Conservation (phyloP, 2,888 invertebrate species). For the Hypolimnas misippus region DNA sequence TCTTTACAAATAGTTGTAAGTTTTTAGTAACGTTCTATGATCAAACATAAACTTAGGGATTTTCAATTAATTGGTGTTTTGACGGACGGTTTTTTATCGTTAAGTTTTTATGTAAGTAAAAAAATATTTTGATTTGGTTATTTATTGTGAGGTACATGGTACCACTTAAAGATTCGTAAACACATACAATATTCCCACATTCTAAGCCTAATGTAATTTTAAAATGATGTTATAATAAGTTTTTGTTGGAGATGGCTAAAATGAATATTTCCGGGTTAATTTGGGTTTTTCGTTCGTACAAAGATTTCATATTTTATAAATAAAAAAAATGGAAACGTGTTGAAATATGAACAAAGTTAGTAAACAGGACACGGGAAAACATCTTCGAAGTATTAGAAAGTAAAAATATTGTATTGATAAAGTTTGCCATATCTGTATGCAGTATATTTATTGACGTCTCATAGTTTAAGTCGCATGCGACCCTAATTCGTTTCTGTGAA, state of each 20-base stretch:
- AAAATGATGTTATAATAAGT: no score
- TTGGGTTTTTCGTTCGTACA: no score
- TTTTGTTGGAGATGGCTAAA: no score
- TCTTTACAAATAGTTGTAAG: background rate
- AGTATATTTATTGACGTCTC: slow-evolving; percentile 24
- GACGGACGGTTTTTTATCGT: background rate
- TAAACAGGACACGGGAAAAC: slow-evolving; percentile 4
- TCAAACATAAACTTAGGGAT: background rate
- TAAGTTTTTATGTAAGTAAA: no score
- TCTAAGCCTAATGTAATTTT: no score
- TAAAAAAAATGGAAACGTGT: no score
- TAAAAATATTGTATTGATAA: slow-evolving; percentile 19
- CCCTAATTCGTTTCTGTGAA: slow-evolving; percentile 23
- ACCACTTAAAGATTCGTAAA: no score
- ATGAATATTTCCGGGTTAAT: no score
- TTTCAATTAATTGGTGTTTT: background rate
- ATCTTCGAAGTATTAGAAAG: background rate
- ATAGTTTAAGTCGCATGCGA: slow-evolving; percentile 20
- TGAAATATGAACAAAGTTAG: slow-evolving; percentile 20
- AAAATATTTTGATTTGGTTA: no score
- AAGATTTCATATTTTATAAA: no score
- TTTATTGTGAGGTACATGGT: no score
- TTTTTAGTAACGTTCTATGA: background rate
- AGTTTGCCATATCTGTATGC: slow-evolving; percentile 5
- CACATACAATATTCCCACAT: no score